Percentiles rank a stretch among this genome's conserved stretches.
phyloP scores from a whole-genome alignment of 2,113 vertebrate genomes.

The Rhegmatorhina hoffmannsi region DNA sequence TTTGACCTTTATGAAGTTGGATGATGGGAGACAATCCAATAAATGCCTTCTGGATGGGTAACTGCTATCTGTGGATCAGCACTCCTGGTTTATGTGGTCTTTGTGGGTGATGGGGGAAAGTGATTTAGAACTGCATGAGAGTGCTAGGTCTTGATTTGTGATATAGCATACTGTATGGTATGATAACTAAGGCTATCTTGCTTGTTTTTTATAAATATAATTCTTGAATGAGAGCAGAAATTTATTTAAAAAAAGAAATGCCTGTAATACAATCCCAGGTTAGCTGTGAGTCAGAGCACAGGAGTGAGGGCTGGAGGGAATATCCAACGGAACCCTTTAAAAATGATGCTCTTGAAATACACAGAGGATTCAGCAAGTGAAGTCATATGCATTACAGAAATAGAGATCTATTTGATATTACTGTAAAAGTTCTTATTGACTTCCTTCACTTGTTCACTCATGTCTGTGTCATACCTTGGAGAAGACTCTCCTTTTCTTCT shows the following conservation, averaged over 20 bases:
- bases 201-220: neutral
- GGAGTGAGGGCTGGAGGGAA: neutral
- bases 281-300: neutral
- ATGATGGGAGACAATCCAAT: slow-evolving; percentile 53
- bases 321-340: neutral
- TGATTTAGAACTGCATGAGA: slow-evolving; percentile 40
- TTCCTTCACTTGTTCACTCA: neutral
- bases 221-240: neutral
- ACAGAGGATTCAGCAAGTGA: neutral
- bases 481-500: neutral
- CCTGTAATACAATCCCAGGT: neutral
- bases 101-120: slow-evolving; percentile 6
- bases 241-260: neutral
- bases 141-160: slow-evolving; percentile 33
- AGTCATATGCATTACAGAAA: neutral
- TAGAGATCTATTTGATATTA: neutral
- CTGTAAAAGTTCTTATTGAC: neutral
- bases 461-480: neutral
- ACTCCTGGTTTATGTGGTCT: slow-evolving; percentile 9
- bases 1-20: slow-evolving; percentile 40
- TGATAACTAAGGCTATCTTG: slow-evolving; percentile 36
- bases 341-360: neutral
- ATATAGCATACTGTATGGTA: slow-evolving; percentile 11
- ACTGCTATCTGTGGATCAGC: slow-evolving; percentile 41
- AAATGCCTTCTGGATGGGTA: slow-evolving; percentile 57